Conservation (phyloP, 2,797 vertebrate genomes). For the Spea hammondii region DNA sequence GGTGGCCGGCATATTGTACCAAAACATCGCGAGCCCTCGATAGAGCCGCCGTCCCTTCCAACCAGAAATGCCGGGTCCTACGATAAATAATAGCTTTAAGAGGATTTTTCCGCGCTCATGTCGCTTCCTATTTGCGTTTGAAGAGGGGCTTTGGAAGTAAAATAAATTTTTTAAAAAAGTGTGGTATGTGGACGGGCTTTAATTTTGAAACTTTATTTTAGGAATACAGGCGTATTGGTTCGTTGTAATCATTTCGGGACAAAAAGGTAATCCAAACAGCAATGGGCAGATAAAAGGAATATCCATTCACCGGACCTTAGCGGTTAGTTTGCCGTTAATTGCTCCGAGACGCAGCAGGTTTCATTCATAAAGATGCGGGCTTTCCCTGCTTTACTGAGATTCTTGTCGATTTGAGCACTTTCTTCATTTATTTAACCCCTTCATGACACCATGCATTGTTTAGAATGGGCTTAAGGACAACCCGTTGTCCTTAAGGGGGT, state of each 20-base stretch:
- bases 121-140: too few relatives aligned
- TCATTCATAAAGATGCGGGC: neutral
- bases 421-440: neutral
- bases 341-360: neutral
- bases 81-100: too few relatives aligned
- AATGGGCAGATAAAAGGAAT: neutral
- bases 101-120: too few relatives aligned
- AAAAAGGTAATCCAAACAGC: neutral
- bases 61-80: too few relatives aligned
- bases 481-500: too few relatives aligned
- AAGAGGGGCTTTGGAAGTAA: too few relatives aligned
- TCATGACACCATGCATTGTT: too few relatives aligned
- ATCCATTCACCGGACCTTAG: neutral
- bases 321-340: neutral
- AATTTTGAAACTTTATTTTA: neutral
- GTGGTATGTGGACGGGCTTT: too few relatives aligned
- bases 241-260: neutral
- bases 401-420: neutral
- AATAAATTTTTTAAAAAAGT: too few relatives aligned
- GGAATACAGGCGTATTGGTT: neutral
- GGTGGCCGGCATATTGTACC: conserved; percentile 21
- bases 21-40: conserved; percentile 18
- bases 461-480: too few relatives aligned
- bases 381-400: neutral
- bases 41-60: too few relatives aligned